Evolutionary conservation across 2,113 vertebrate genomes (phyloP).

Genomic region (Canis aureus): DNA sequence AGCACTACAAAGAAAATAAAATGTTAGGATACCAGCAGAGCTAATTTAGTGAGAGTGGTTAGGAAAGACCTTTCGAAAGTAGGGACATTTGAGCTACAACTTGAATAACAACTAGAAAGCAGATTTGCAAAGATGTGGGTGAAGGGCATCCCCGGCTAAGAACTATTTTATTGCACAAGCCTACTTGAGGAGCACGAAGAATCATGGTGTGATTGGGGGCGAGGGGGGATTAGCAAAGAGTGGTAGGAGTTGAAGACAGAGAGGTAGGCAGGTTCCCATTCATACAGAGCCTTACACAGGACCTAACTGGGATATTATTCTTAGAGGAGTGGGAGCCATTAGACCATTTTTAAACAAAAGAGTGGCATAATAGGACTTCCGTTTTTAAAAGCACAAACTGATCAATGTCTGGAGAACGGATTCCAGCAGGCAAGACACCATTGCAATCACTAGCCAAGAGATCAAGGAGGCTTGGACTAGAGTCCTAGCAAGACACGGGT

Average conservation of each 20-base stretch:
- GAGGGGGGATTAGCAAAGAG: background rate
- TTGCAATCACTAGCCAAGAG: background rate
- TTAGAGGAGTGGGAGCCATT: background rate
- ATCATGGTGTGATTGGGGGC: background rate
- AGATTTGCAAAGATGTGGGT: background rate
- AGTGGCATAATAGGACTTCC: background rate
- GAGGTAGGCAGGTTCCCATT: background rate
- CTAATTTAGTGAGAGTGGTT: background rate
- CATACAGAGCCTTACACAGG: fast-evolving
- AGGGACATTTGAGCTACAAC: background rate
- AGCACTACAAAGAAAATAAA: background rate
- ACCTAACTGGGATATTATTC: background rate
- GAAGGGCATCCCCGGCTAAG: background rate
- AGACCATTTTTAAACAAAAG: background rate
- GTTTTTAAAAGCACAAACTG: background rate
- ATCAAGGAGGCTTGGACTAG: background rate
- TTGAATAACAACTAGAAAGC: background rate
- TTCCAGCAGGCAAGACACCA: background rate
- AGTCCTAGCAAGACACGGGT: fast-evolving
- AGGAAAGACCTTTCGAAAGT: background rate
- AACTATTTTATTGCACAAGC: background rate
- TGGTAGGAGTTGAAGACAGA: background rate
- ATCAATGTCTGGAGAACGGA: background rate
- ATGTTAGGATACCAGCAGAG: background rate
- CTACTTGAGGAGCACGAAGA: background rate